Base-by-base conservation (phyloP, 2,113 vertebrate genomes). In the Callipepla squamata region DNA sequence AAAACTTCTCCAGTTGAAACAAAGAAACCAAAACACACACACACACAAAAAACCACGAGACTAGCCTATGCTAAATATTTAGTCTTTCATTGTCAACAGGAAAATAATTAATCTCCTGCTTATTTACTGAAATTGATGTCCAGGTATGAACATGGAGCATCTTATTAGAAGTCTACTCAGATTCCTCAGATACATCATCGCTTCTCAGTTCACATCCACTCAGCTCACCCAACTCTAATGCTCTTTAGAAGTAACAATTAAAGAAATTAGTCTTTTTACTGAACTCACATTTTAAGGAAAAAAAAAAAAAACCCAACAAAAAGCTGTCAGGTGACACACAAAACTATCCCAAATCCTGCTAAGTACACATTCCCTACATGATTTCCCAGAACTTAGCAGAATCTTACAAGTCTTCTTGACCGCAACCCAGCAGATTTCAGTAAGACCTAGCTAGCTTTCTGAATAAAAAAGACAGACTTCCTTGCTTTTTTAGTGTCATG, bases 391-490 rank as follows among this genome's bases (percentile, higher is more conserved):
- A 34, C 19, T 58, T 58, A 11, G 13, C 34, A 36, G 19, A 66
- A 25, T 19, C 10, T 50, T 62, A 6, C 0, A 63, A 36, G 18
- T 36, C 1, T 3, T 25, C n/a, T 53, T 57, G 6, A 28, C 10
- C 21, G 23, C 8, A 74, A 30, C 30, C 23, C 62, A 75, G 26
- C 8, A 72, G 38, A 89, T 13, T 80, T n/a, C 21, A 66, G 19
- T 2, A 73, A 36, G 59, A 69, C 22, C n/a, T 7, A 55, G 11
- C 4, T 17, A 40, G 19, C 47, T 86, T 92, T 34, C 67, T 38
- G 6, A 82, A 58, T 17, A 63, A 68, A 42, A 36, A 32, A 44
- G 10, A 66, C 45, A 66, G 13, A 45, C 10, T 72, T 85, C 12
- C 13, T 14, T 11, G 19, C 12, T 40, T 69, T 76, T 87, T 66